Evolutionary conservation across 2,113 vertebrate genomes (phyloP).

Genomic region (Cavia aperea): DNA sequence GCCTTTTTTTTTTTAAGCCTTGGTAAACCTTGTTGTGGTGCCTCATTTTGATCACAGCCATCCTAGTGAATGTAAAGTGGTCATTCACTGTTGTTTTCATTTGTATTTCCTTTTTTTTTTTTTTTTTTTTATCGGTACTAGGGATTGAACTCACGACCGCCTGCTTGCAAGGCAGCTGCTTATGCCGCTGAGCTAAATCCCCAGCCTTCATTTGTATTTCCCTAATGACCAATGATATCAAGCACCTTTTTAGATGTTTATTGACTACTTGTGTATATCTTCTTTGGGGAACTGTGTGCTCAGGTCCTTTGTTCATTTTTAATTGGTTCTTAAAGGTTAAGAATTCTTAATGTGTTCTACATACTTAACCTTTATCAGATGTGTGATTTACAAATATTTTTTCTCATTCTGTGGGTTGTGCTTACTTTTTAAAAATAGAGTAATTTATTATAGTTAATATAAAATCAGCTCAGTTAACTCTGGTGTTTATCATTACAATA

Average conservation of each 20-base stretch:
- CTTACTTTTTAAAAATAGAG: background rate
- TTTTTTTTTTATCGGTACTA: too few species aligned
- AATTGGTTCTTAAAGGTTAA: background rate
- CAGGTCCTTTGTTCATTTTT: background rate
- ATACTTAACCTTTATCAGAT: background rate
- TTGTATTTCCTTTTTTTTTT: background rate
- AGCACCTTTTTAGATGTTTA: background rate
- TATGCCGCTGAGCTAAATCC: too few species aligned
- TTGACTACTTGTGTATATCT: background rate
- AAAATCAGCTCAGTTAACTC: background rate
- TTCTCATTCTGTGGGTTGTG: background rate
- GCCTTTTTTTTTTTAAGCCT: background rate
- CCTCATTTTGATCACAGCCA: background rate
- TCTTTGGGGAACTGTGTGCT: background rate
- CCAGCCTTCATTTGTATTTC: background rate
- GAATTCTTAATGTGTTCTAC: background rate
- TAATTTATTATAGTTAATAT: background rate
- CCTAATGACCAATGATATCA: background rate
- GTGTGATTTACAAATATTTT: background rate
- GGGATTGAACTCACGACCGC: too few species aligned
- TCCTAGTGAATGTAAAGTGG: background rate
- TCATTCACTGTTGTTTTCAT: background rate
- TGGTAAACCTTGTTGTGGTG: background rate
- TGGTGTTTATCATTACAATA: background rate
- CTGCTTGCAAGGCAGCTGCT: too few species aligned